These are phyloP conservation scores for Eueremaeus valkanovi DNA, from an alignment of 2,888 invertebrate genomes.

Conservation along the genomic window DNA sequence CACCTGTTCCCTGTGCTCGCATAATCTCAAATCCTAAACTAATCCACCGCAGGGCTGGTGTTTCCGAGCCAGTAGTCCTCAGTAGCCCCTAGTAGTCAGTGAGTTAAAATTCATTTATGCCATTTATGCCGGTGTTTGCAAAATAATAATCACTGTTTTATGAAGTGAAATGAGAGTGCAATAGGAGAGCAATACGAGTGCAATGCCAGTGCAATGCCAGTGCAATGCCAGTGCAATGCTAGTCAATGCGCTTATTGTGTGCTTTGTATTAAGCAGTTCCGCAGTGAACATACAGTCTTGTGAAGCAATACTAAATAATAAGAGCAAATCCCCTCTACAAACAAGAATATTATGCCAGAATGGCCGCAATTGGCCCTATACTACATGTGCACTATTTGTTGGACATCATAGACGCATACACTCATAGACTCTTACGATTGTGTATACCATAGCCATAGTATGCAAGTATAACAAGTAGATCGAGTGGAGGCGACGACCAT, in stretches of 20 bases:
- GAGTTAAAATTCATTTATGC: not conserved
- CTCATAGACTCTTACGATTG: not conserved
- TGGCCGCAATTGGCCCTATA: slow-evolving; percentile 14
- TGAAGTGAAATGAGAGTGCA: not conserved
- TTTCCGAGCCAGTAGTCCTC: not conserved
- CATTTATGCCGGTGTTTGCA: not conserved
- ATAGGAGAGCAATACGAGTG: not conserved
- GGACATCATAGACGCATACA: slow-evolving; percentile 4
- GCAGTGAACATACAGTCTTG: not conserved
- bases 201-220: not conserved
- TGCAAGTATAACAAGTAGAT: not conserved
- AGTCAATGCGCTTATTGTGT: not conserved
- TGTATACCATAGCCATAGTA: too few relatives aligned
- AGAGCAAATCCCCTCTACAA: slow-evolving; percentile 2
- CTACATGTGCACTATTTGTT: not conserved
- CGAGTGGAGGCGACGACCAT: not conserved
- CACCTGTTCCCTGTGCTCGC: not conserved
- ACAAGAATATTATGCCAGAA: not conserved
- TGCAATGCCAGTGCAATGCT: too few relatives aligned
- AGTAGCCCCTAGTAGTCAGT: too few relatives aligned
- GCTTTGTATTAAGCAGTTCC: not conserved
- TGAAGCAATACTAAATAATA: not conserved
- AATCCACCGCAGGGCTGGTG: not conserved
- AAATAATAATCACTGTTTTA: slow-evolving; percentile 22
- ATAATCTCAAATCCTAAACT: not conserved